Percentiles rank a stretch among this genome's conserved stretches.
Evolutionary conservation across 2,797 vertebrate species (phyloP).

Genomic region (Gymnoscopelus microlampas): DNA sequence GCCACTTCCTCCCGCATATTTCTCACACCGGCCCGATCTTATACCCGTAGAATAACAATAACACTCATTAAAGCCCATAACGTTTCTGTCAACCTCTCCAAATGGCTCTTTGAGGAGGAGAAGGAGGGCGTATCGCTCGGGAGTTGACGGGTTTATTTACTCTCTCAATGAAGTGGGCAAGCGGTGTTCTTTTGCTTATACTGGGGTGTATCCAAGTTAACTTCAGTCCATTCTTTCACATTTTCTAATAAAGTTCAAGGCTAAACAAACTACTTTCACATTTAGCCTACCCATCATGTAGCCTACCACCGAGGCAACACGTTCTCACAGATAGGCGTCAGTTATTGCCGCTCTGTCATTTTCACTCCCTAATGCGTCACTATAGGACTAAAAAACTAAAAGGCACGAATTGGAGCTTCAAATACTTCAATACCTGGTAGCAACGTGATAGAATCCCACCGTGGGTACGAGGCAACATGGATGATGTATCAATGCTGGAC

Average conservation of each 20-base stretch:
- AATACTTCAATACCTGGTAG: too few species aligned
- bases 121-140: constrained; percentile 22
- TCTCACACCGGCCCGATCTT: constrained; percentile 36
- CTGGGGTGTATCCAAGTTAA: constrained; percentile 26
- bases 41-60: constrained; percentile 62
- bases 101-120: constrained; percentile 32
- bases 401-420: too few species aligned
- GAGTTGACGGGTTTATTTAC: constrained; percentile 34
- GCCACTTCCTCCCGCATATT: constrained; percentile 52
- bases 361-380: too few species aligned
- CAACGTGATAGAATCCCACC: too few species aligned
- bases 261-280: not conserved
- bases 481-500: constrained; percentile 8
- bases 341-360: too few species aligned
- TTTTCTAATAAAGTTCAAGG: not conserved
- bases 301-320: not conserved
- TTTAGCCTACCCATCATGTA: not conserved
- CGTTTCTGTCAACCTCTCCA: constrained; percentile 47
- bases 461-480: not conserved
- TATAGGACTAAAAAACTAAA: too few species aligned
- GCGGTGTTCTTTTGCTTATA: constrained; percentile 22
- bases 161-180: constrained; percentile 24
- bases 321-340: too few species aligned
- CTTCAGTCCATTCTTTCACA: constrained; percentile 7
- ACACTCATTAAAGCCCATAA: constrained; percentile 68